Conservation (phyloP, 2,888 invertebrate genomes). For the Hylaea fasciaria region DNA sequence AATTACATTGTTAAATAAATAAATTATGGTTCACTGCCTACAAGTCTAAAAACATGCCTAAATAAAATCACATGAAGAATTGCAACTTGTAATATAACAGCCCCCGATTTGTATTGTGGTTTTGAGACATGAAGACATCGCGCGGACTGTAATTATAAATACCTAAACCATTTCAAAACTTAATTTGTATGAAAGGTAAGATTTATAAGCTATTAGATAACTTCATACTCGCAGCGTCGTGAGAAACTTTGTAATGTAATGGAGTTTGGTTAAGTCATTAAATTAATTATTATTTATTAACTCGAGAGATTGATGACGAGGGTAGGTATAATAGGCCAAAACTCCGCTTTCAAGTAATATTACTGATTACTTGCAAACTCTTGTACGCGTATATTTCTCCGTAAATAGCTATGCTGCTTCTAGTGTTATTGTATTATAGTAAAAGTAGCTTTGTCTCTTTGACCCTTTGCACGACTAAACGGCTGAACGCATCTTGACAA, state of each 20-base stretch:
- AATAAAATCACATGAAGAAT: background rate
- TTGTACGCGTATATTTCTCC: slow-evolving; percentile 8
- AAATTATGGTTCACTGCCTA: too few relatives aligned
- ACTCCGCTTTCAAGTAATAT: slow-evolving; percentile 36
- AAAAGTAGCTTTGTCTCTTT: too few relatives aligned
- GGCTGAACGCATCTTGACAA: too few relatives aligned
- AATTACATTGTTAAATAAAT: too few relatives aligned
- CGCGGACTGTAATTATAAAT: background rate
- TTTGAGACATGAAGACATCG: slow-evolving; percentile 2
- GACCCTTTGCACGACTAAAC: too few relatives aligned
- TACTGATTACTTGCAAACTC: slow-evolving; percentile 32
- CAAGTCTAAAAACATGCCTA: too few relatives aligned
- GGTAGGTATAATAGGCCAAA: slow-evolving; percentile 32
- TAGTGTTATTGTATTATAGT: too few relatives aligned
- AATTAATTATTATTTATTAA: slow-evolving; percentile 53
- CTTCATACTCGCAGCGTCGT: slow-evolving; percentile 33
- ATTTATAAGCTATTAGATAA: slow-evolving; percentile 36
- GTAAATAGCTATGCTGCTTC: too few relatives aligned
- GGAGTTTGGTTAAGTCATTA: slow-evolving; percentile 60
- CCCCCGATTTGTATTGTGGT: slow-evolving; percentile 6
- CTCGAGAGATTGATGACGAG: slow-evolving; percentile 43
- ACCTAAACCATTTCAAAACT: slow-evolving; percentile 7
- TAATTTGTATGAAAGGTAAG: slow-evolving; percentile 34
- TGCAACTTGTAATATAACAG: slow-evolving; percentile 2
- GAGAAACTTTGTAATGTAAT: slow-evolving; percentile 56